These are phyloP conservation scores for Dynastes maya DNA, from an alignment of 2,888 invertebrate species.

Conservation along the genomic window DNA sequence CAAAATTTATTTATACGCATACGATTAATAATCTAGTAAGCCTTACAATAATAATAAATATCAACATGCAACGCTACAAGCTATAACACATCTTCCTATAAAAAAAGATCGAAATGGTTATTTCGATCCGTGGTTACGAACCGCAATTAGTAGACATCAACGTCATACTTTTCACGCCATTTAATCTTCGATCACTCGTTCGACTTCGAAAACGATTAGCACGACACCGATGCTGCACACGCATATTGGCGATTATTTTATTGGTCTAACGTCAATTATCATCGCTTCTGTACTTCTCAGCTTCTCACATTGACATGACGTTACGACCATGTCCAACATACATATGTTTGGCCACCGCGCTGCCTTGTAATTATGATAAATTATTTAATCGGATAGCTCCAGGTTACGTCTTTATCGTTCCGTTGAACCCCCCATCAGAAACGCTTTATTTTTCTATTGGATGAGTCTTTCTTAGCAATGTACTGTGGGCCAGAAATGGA, in stretches of 20 bases:
- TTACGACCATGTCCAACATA: background rate
- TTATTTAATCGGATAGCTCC: constrained; percentile 34
- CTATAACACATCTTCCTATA: too few relatives aligned
- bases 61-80: too few relatives aligned
- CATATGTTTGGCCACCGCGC: constrained; percentile 7
- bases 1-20: too few relatives aligned
- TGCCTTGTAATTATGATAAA: constrained; percentile 37
- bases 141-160: background rate
- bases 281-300: background rate
- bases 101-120: too few relatives aligned
- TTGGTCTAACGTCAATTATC: constrained; percentile 18
- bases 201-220: background rate
- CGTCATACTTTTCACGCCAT: constrained; percentile 7
- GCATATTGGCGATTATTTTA: constrained; percentile 12
- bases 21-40: too few relatives aligned
- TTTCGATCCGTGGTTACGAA: too few relatives aligned
- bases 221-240: background rate
- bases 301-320: constrained; percentile 7
- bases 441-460: background rate
- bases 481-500: too few relatives aligned
- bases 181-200: background rate
- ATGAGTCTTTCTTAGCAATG: too few relatives aligned
- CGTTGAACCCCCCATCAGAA: background rate
- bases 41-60: too few relatives aligned
- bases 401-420: constrained; percentile 31